A percentile compares a stretch with the other conserved stretches of the same genome.
Evolutionary conservation across 1,140 invertebrate species (phyloP).

Genomic region (Brachionus rotundiformis): DNA sequence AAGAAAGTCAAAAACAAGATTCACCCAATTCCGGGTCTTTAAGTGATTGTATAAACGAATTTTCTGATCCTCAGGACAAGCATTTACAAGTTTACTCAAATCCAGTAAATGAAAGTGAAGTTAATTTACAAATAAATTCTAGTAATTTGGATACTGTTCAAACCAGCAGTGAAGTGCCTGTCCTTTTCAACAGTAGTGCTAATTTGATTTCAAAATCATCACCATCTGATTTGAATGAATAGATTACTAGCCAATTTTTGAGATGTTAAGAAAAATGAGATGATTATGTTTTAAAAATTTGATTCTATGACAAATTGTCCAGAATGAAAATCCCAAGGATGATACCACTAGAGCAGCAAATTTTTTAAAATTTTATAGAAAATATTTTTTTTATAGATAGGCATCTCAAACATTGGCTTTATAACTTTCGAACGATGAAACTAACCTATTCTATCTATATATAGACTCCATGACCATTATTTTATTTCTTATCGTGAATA

Average conservation of each 20-base stretch:
- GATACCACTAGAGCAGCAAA: too few relatives aligned
- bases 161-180: constrained; percentile 13
- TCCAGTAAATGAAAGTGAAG: background rate
- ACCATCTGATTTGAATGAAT: background rate
- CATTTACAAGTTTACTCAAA: background rate
- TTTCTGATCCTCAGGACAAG: background rate
- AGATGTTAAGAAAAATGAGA: background rate
- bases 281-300: background rate
- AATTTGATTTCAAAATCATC: constrained; percentile 7
- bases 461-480: background rate
- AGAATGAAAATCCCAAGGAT: background rate
- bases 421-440: background rate
- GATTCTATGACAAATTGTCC: background rate
- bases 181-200: constrained; percentile 24
- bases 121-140: background rate
- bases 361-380: background rate
- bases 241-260: background rate
- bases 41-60: constrained; percentile 11
- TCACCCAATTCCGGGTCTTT: background rate
- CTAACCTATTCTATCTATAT: background rate
- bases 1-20: constrained; percentile 35
- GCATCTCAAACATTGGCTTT: background rate
- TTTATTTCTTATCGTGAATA: background rate
- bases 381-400: background rate
- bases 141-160: background rate